Evolutionary conservation across 2,888 invertebrate genomes (phyloP).

Genomic region (Anagyrus pseudococci): DNA sequence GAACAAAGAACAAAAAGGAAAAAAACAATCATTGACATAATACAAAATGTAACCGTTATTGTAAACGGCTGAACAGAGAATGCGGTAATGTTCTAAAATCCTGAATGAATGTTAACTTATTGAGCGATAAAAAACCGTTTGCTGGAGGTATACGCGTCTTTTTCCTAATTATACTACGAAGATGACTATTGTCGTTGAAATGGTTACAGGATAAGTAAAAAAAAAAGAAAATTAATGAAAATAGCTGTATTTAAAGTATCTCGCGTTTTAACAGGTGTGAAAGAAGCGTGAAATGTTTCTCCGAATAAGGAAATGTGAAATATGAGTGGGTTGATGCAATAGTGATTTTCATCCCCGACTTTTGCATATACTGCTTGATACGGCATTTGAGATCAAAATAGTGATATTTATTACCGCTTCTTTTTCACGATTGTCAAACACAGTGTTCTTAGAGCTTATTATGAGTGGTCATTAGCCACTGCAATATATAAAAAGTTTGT

Average conservation of each 20-base stretch:
- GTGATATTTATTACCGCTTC: conserved; percentile 32
- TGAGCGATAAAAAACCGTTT: conserved; percentile 35
- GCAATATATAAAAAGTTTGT: conserved; percentile 28
- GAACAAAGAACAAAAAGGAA: conserved; percentile 36
- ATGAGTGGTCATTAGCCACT: conserved; percentile 24
- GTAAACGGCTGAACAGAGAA: conserved; percentile 43
- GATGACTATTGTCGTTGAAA: conserved; percentile 42
- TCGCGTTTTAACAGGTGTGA: conserved; percentile 48
- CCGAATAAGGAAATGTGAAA: conserved; percentile 40
- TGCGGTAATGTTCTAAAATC: conserved; percentile 47
- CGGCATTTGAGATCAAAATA: conserved; percentile 24
- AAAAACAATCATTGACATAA: conserved; percentile 41
- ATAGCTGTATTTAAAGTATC: conserved; percentile 50
- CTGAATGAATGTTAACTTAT: conserved; percentile 49
- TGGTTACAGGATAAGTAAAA: conserved; percentile 45
- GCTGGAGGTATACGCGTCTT: conserved; percentile 33
- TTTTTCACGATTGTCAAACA: conserved; percentile 37
- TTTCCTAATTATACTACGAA: conserved; percentile 38
- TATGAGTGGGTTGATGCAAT: conserved; percentile 55
- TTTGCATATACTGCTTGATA: conserved; percentile 37
- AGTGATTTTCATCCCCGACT: conserved; percentile 47
- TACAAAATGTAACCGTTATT: conserved; percentile 45
- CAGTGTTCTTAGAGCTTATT: conserved; percentile 37
- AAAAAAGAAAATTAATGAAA: conserved; percentile 37
- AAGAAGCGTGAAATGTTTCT: conserved; percentile 48